phyloP scores from a whole-genome alignment of 2,888 invertebrate genomes.

The Axea sp. region DNA sequence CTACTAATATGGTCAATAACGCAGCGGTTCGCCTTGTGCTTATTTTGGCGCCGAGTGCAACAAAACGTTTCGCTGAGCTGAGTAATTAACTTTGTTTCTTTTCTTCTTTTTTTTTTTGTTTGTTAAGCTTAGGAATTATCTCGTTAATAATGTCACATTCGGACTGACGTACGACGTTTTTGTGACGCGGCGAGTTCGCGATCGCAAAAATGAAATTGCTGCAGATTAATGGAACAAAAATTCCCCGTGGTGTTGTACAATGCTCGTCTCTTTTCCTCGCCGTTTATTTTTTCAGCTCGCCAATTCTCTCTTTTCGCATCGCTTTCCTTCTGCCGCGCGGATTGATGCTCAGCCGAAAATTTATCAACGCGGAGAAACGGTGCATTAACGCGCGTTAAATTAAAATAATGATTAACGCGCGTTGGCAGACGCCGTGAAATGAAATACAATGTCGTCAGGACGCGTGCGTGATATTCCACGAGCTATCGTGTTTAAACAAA shows the following conservation, averaged over 20 bases:
- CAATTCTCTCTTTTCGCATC: no score
- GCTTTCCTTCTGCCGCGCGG: no score
- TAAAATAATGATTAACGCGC: slow-evolving; percentile 31
- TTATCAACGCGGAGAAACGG: no score
- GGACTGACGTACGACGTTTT: slow-evolving; percentile 31
- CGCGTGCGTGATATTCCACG: slow-evolving; percentile 21
- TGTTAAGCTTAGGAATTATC: slow-evolving; percentile 35
- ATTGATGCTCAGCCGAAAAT: no score
- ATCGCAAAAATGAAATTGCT: slow-evolving; percentile 26
- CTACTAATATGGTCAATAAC: slow-evolving; percentile 45
- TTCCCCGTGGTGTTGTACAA: neutral
- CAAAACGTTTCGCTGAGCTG: slow-evolving; percentile 37
- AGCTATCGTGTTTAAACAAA: slow-evolving; percentile 31
- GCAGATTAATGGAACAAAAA: slow-evolving; percentile 8
- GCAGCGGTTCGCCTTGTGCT: slow-evolving; percentile 45
- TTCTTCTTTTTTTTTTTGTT: no score
- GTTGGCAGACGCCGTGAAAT: slow-evolving; percentile 8
- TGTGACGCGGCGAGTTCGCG: slow-evolving; percentile 21
- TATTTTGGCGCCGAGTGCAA: slow-evolving; percentile 34
- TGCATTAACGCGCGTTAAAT: slow-evolving; percentile 10
- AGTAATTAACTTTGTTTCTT: slow-evolving; percentile 57
- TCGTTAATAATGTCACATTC: slow-evolving; percentile 45
- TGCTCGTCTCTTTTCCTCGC: neutral
- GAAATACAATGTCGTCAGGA: slow-evolving; percentile 28
- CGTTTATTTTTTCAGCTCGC: neutral